These are phyloP conservation scores for Syngnathus typhle DNA, from an alignment of 2,113 vertebrate species.

Conservation along the genomic window DNA sequence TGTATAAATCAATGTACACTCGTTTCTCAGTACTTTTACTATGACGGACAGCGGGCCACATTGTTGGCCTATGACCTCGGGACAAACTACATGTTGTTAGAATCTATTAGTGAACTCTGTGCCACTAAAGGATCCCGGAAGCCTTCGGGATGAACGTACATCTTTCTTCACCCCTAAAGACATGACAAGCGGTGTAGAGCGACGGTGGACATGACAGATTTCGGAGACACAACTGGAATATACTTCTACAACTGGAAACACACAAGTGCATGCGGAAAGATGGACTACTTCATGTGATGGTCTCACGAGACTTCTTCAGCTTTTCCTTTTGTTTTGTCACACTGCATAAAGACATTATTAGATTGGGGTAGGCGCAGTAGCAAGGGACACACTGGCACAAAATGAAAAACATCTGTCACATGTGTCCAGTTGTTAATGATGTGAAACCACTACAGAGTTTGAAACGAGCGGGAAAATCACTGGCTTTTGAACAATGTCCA, in stretches of 20 bases:
- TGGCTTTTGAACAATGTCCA: constrained; percentile 29
- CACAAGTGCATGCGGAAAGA: constrained; percentile 21
- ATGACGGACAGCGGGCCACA: background rate
- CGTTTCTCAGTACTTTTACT: constrained; percentile 9
- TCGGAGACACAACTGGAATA: constrained; percentile 28
- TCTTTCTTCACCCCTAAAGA: constrained; percentile 1
- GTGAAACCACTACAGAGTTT: constrained; percentile 40
- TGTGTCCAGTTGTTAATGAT: constrained; percentile 5
- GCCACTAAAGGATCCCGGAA: constrained; percentile 7
- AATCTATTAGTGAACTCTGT: constrained; percentile 2
- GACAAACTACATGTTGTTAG: background rate
- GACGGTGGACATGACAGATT: background rate
- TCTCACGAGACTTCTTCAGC: background rate
- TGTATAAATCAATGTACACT: constrained; percentile 18
- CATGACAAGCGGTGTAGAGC: background rate
- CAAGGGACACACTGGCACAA: constrained; percentile 25
- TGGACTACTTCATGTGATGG: constrained; percentile 6
- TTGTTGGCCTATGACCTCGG: background rate
- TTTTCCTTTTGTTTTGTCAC: background rate
- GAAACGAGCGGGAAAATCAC: constrained; percentile 17
- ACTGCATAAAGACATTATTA: background rate
- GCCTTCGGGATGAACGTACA: constrained; percentile 10
- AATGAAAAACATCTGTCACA: constrained; percentile 10
- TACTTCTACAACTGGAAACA: constrained; percentile 38
- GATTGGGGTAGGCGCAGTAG: background rate